Evolutionary conservation across 1,140 invertebrate species (phyloP).

Genomic region (Leptopilina boulardi): DNA sequence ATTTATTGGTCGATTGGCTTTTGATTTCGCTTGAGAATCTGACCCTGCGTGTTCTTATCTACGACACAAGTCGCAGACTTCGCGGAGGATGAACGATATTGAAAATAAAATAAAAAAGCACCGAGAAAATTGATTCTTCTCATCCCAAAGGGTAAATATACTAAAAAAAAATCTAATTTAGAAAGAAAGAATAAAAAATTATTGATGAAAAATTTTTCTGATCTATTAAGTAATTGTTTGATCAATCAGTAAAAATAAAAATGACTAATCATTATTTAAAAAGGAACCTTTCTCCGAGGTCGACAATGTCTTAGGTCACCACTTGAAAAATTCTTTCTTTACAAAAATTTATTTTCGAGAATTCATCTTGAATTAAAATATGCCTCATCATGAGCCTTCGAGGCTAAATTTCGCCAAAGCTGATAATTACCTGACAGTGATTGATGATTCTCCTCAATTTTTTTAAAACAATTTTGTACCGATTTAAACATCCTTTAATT

Average conservation of each 20-base stretch:
- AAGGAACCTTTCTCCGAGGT: slow-evolving; percentile 9
- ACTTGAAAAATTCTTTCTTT: background rate
- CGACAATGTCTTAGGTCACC: background rate
- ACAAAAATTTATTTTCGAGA: background rate
- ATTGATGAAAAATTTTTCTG: too few species aligned
- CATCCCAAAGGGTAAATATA: too few species aligned
- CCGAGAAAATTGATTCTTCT: background rate
- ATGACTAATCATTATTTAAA: background rate
- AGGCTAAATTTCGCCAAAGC: background rate
- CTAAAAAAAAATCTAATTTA: too few species aligned
- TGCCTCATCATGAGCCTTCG: background rate
- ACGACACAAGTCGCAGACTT: background rate
- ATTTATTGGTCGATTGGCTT: slow-evolving; percentile 24
- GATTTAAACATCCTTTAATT: too few species aligned
- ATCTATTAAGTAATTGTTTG: too few species aligned
- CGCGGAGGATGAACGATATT: background rate
- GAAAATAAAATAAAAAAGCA: too few species aligned
- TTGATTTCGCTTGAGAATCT: slow-evolving; percentile 15
- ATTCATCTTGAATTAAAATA: slow-evolving; percentile 8
- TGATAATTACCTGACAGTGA: slow-evolving; percentile 47
- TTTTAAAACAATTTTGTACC: background rate
- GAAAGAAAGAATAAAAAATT: too few species aligned
- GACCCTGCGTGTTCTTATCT: slow-evolving; percentile 21
- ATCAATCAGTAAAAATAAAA: background rate
- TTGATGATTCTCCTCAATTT: slow-evolving; percentile 45